phyloP scores from a whole-genome alignment of 1,140 invertebrate genomes.

The Lithobius niger region DNA sequence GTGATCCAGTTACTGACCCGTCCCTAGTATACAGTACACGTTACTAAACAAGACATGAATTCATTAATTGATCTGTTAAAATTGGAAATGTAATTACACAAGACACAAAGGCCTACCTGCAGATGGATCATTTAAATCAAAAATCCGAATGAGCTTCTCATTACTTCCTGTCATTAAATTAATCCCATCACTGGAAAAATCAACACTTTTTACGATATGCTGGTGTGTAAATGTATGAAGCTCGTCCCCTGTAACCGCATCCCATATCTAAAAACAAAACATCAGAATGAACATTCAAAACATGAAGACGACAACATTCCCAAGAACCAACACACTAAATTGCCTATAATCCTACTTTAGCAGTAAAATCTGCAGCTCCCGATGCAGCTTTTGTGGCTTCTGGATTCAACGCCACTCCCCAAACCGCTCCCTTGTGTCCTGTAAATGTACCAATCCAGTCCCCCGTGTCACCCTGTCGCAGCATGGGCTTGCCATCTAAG shows the following conservation, averaged over 20 bases:
- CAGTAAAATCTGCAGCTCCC: conserved; percentile 91
- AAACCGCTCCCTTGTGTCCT: conserved; percentile 96
- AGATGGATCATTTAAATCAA: conserved; percentile 76
- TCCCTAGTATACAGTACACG: no score
- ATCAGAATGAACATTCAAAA: conserved; percentile 8
- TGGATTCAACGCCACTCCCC: conserved; percentile 86
- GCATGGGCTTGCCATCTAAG: conserved; percentile 94
- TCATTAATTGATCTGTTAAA: no score
- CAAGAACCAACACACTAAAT: no score
- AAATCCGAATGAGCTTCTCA: conserved; percentile 83
- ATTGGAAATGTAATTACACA: no score
- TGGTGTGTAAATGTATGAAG: conserved; percentile 88
- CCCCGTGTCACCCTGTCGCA: conserved; percentile 91
- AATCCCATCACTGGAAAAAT: conserved; percentile 69
- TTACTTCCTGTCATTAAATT: conserved; percentile 81
- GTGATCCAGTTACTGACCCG: no score
- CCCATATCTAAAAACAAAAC: conserved; percentile 60
- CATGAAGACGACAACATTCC: not conserved
- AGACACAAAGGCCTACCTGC: no score
- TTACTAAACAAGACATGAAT: no score
- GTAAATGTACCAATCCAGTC: conserved; percentile 99
- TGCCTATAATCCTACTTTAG: no score
- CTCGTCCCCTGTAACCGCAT: conserved; percentile 80
- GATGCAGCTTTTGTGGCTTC: conserved; percentile 82
- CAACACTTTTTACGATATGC: conserved; percentile 92